Evolutionary conservation across 2,888 invertebrate species (phyloP).

Genomic region (Hyppa rectilinea): DNA sequence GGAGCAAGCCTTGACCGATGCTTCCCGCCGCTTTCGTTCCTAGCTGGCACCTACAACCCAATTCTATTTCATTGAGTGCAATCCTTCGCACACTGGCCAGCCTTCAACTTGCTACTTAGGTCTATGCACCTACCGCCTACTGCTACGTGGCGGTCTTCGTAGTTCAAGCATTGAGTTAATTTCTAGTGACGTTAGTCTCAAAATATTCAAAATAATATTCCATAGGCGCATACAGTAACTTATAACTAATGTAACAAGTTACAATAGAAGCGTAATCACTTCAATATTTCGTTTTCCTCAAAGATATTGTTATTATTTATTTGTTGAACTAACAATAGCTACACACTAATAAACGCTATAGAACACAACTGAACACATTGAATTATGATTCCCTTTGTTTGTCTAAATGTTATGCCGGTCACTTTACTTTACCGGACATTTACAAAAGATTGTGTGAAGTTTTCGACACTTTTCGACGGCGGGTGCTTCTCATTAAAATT

Average conservation of each 20-base stretch:
- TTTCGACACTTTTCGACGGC: too few species aligned
- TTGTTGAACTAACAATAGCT: not conserved
- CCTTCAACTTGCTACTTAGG: not conserved
- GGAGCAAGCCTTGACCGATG: too few species aligned
- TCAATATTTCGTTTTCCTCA: slow-evolving; percentile 26
- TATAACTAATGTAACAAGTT: too few species aligned
- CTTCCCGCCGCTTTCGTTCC: not conserved
- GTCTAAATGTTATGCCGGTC: not conserved
- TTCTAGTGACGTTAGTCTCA: not conserved
- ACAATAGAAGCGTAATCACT: not conserved
- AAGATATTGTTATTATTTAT: slow-evolving; percentile 4
- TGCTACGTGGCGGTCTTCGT: too few species aligned
- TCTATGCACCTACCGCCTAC: too few species aligned
- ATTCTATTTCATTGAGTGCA: not conserved
- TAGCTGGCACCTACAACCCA: not conserved
- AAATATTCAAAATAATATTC: not conserved
- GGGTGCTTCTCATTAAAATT: too few species aligned
- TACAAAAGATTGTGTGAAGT: too few species aligned
- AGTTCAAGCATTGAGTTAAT: not conserved
- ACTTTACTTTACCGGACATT: too few species aligned
- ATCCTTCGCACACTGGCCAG: not conserved
- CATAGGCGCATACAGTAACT: not conserved
- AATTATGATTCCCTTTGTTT: not conserved
- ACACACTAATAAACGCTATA: not conserved
- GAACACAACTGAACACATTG: not conserved